Evolutionary conservation across 2,888 invertebrate species (phyloP).

Genomic region (Aphidoletes aphidimyza): DNA sequence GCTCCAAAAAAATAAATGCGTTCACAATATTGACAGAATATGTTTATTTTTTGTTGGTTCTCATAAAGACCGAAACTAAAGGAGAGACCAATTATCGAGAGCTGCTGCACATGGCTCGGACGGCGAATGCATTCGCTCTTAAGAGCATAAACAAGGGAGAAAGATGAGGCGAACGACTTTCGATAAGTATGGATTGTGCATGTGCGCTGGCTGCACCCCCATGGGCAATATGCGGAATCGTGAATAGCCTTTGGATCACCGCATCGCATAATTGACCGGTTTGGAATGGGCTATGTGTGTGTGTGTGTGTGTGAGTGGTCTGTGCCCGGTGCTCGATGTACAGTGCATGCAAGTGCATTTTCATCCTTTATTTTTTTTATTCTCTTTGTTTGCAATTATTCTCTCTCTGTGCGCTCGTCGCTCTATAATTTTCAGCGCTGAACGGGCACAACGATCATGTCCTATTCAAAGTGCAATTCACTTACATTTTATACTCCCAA

Average conservation of each 20-base stretch:
- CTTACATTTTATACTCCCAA: conserved; percentile 24
- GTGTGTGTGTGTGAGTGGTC: background rate
- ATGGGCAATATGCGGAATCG: conserved; percentile 52
- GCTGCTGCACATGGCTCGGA: background rate
- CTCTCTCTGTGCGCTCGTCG: background rate
- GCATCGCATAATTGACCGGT: conserved; percentile 44
- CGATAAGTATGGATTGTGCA: background rate
- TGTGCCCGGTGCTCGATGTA: too few relatives aligned
- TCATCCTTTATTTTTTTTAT: background rate
- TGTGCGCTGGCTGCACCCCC: conserved; percentile 31
- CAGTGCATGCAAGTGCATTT: conserved; percentile 42
- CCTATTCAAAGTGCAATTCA: conserved; percentile 23
- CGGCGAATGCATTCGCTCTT: too few relatives aligned
- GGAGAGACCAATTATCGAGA: conserved; percentile 15
- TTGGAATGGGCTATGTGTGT: background rate
- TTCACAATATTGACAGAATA: conserved; percentile 20
- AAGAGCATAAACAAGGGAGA: background rate
- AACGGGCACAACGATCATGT: conserved; percentile 33
- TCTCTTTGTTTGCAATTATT: conserved; percentile 32
- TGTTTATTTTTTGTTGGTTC: background rate
- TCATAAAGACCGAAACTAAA: conserved; percentile 22
- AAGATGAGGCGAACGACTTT: background rate
- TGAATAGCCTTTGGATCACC: conserved; percentile 40
- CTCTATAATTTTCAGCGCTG: conserved; percentile 6
- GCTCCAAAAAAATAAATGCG: background rate